These are phyloP conservation scores for Chloroceryle inda DNA, from an alignment of 2,797 vertebrate genomes.

Conservation along the genomic window DNA sequence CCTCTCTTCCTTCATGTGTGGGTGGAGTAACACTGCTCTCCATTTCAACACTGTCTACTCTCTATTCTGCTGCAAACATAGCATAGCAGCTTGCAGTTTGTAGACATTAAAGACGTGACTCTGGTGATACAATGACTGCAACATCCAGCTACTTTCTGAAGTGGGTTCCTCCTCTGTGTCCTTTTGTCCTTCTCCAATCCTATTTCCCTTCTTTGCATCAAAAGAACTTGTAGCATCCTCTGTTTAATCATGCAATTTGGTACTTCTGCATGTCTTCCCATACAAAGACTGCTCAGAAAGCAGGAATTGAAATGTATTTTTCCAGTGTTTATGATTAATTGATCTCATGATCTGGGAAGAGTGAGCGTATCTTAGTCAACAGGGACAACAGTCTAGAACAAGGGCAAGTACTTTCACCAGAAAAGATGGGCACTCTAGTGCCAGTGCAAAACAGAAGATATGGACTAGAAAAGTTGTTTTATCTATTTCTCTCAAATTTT, in stretches of 20 bases:
- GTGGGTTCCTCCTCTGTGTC: neutral
- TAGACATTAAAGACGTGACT: neutral
- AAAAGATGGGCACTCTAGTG: neutral
- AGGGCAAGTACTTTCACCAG: neutral
- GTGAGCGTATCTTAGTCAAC: neutral
- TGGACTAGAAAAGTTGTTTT: neutral
- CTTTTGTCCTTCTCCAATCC: neutral
- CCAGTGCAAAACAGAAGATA: neutral
- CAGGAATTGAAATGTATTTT: neutral
- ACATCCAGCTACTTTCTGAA: too few species aligned
- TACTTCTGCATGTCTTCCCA: neutral
- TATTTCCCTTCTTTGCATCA: neutral
- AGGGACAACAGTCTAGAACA: neutral
- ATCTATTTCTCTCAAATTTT: neutral
- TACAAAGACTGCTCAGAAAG: neutral
- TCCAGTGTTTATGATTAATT: neutral
- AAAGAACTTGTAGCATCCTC: neutral
- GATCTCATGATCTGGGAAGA: neutral
- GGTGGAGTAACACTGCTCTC: neutral
- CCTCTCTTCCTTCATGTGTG: neutral
- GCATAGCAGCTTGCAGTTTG: neutral
- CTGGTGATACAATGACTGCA: neutral
- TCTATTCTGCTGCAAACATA: neutral
- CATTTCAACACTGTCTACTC: neutral
- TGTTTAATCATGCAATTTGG: neutral